Conservation (phyloP, 2,113 vertebrate species). For the Rhinoderma darwinii region DNA sequence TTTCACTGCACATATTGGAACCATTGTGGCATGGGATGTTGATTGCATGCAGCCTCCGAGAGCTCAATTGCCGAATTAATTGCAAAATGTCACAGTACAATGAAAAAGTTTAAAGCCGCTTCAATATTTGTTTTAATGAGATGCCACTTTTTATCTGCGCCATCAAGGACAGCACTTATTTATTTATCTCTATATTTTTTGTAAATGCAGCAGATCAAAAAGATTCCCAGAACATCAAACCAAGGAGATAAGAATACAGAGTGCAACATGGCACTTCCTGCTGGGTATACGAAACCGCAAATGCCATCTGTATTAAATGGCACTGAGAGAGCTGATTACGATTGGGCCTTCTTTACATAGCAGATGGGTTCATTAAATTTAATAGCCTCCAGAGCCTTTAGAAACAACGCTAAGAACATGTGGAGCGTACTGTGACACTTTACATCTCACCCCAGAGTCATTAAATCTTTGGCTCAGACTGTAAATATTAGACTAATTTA, state of each 20-base stretch:
- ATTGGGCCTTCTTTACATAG: slow-evolving; percentile 79
- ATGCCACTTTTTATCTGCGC: slow-evolving; percentile 62
- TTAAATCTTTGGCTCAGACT: slow-evolving; percentile 76
- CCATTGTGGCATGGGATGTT: slow-evolving; percentile 62
- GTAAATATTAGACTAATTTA: slow-evolving; percentile 81
- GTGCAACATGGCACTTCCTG: slow-evolving; percentile 70
- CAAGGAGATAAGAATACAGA: slow-evolving; percentile 63
- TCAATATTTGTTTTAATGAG: slow-evolving; percentile 66
- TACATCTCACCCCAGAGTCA: slow-evolving; percentile 78
- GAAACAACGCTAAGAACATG: slow-evolving; percentile 82
- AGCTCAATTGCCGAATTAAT: slow-evolving; percentile 67
- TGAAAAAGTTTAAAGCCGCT: slow-evolving; percentile 58
- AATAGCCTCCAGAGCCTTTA: slow-evolving; percentile 86
- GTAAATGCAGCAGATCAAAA: slow-evolving; percentile 69
- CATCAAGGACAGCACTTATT: slow-evolving; percentile 63
- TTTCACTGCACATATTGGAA: slow-evolving; percentile 63
- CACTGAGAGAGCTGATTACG: slow-evolving; percentile 77
- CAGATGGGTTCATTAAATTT: slow-evolving; percentile 93
- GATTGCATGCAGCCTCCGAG: slow-evolving; percentile 66
- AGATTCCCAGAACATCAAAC: slow-evolving; percentile 70
- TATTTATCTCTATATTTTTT: slow-evolving; percentile 54
- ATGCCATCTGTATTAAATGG: slow-evolving; percentile 79
- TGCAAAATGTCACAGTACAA: slow-evolving; percentile 64
- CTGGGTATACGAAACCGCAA: slow-evolving; percentile 70
- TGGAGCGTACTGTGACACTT: slow-evolving; percentile 83